Conservation (phyloP, 2,888 invertebrate genomes). For the Meteorus cinctellus region DNA sequence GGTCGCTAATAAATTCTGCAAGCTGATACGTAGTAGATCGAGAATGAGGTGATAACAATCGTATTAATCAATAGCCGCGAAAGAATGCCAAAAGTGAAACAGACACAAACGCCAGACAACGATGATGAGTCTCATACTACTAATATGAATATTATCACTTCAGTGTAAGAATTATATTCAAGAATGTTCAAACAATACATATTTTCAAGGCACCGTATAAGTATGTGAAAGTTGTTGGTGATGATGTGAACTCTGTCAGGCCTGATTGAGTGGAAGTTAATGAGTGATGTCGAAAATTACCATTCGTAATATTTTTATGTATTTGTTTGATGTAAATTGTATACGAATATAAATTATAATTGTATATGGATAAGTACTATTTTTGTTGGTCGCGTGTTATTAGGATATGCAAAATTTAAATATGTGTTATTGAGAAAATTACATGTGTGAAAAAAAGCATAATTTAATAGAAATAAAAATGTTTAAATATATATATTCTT, state of each 20-base stretch:
- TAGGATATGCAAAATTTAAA: not conserved
- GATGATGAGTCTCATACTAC: no score
- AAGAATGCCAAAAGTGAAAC: no score
- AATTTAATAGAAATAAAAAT: conserved; percentile 4
- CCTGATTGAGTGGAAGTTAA: not conserved
- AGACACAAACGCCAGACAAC: no score
- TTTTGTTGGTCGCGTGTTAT: conserved; percentile 5
- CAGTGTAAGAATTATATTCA: no score
- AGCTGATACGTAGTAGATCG: no score
- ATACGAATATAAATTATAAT: not conserved
- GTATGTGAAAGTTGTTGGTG: conserved; percentile 1
- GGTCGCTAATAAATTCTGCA: no score
- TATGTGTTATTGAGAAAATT: conserved; percentile 18
- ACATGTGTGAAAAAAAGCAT: conserved; percentile 7
- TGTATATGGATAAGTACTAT: not conserved
- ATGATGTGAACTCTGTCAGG: conserved; percentile 7
- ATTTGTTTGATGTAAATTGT: not conserved
- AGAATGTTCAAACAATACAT: not conserved
- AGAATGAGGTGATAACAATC: no score
- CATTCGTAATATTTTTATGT: not conserved
- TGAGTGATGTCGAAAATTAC: not conserved
- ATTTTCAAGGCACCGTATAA: no score
- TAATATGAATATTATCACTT: no score
- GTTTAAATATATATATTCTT: conserved; percentile 11
- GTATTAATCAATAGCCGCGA: no score